Conservation (phyloP, 53 echinoderm and acorn worm genomes). For the Astropecten irregularis region DNA sequence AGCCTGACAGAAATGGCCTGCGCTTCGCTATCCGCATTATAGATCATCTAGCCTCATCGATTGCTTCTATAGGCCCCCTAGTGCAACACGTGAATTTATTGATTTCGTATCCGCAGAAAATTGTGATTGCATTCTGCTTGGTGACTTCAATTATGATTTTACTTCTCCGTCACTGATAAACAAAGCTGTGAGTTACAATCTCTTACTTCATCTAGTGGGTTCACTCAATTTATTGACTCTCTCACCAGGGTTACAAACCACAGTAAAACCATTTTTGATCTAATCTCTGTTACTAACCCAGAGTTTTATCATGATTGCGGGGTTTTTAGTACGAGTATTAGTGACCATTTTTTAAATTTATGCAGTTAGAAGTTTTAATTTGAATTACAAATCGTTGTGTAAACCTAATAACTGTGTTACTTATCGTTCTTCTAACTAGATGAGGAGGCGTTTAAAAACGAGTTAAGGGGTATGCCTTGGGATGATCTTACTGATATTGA, state of each 20-base stretch:
- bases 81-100: neutral
- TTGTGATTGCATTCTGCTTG: slow-evolving; percentile 1
- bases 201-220: neutral
- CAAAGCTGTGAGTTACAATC: neutral
- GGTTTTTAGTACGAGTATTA: neutral
- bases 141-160: slow-evolving; percentile 44
- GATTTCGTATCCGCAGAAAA: neutral
- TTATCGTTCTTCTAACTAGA: neutral
- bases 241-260: slow-evolving; percentile 22
- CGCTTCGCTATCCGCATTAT: neutral
- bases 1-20: too few relatives aligned
- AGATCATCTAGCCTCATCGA: slow-evolving; percentile 15
- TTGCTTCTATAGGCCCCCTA: slow-evolving; percentile 34
- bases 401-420: neutral
- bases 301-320: slow-evolving; percentile 1
- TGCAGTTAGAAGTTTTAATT: neutral
- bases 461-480: slow-evolving; percentile 1
- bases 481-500: neutral
- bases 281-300: slow-evolving; percentile 1
- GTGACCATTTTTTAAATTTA: slow-evolving; percentile 36
- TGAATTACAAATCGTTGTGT: neutral
- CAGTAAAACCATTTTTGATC: slow-evolving; percentile 7
- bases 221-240: neutral
- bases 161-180: neutral
- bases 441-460: neutral